Conservation (phyloP, 2,797 vertebrate genomes). For the Halcyon smyrnensis region DNA sequence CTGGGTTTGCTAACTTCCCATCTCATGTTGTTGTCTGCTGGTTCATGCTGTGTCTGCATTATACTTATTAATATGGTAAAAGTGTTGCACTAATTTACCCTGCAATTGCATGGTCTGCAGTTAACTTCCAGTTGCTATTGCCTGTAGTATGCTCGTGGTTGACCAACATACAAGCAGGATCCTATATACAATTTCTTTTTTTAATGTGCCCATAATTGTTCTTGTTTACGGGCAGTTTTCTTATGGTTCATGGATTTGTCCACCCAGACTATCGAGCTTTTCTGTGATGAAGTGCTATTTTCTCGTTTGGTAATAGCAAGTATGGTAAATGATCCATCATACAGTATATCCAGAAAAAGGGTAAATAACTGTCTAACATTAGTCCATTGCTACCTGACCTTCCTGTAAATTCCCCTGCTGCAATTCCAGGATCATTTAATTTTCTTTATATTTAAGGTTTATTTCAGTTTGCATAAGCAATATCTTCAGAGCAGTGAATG, state of each 20-base stretch:
- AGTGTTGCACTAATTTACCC: background rate
- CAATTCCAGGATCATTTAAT: conserved; percentile 29
- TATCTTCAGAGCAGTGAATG: conserved; percentile 9
- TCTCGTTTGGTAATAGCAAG: conserved; percentile 31
- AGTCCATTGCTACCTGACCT: conserved; percentile 10
- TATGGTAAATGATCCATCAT: conserved; percentile 13
- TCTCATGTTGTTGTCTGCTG: background rate
- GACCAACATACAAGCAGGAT: background rate
- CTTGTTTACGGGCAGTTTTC: conserved; percentile 15
- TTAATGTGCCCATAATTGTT: conserved; percentile 16
- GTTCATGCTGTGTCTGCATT: background rate
- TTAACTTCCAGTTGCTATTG: background rate
- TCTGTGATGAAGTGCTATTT: conserved; percentile 32
- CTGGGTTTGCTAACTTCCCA: background rate
- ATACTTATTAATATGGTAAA: background rate
- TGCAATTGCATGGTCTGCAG: background rate
- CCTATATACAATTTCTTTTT: background rate
- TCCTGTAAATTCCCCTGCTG: background rate
- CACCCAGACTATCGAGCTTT: conserved; percentile 2
- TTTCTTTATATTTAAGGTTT: conserved; percentile 44
- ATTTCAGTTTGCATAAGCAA: conserved; percentile 45
- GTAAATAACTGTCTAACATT: background rate
- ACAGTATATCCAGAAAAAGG: background rate
- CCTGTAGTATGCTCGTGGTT: background rate
- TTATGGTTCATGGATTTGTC: conserved; percentile 11